A percentile compares a stretch with the other conserved stretches of the same genome.
These are phyloP conservation scores for Drosophila parvula DNA, from an alignment of 1,140 invertebrate species.

Conservation along the genomic window DNA sequence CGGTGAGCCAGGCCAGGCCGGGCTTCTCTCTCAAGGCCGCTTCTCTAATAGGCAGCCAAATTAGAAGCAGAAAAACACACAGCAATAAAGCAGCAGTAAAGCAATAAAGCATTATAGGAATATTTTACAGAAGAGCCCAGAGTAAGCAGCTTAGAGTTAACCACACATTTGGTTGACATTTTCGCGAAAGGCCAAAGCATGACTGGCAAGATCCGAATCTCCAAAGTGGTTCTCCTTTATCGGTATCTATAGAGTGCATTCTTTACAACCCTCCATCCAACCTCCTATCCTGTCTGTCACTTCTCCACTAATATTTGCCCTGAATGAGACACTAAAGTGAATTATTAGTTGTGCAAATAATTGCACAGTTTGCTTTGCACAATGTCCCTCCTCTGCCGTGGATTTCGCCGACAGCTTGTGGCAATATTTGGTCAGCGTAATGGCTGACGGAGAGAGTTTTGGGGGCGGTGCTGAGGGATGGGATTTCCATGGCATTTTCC, in stretches of 20 bases:
- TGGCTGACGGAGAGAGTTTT: slow-evolving; percentile 12
- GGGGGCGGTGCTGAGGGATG: too few relatives aligned
- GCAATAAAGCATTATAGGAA: slow-evolving; percentile 18
- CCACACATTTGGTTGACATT: slow-evolving; percentile 46
- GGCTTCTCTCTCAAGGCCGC: slow-evolving; percentile 19
- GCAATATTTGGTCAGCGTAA: slow-evolving; percentile 68
- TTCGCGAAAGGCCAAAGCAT: slow-evolving; percentile 29
- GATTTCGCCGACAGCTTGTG: slow-evolving; percentile 54
- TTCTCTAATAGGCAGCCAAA: slow-evolving; percentile 24
- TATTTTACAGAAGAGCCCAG: not conserved
- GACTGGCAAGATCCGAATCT: slow-evolving; percentile 17
- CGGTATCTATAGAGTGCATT: slow-evolving; percentile 1
- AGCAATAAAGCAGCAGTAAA: slow-evolving; percentile 5
- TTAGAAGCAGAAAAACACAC: slow-evolving; percentile 32
- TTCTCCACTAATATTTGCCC: slow-evolving; percentile 60
- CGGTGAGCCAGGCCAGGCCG: slow-evolving; percentile 1
- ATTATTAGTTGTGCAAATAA: slow-evolving; percentile 81
- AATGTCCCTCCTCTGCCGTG: slow-evolving; percentile 5
- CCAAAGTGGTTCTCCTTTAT: not conserved
- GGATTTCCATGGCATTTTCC: slow-evolving; percentile 6
- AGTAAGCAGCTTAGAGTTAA: slow-evolving; percentile 36
- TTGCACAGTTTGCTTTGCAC: slow-evolving; percentile 68
- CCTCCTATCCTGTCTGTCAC: not conserved
- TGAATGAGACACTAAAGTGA: slow-evolving; percentile 77
- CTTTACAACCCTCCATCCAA: not conserved